Evolutionary conservation across 1,140 invertebrate genomes (phyloP).

Genomic region (Hylaeus volcanicus): DNA sequence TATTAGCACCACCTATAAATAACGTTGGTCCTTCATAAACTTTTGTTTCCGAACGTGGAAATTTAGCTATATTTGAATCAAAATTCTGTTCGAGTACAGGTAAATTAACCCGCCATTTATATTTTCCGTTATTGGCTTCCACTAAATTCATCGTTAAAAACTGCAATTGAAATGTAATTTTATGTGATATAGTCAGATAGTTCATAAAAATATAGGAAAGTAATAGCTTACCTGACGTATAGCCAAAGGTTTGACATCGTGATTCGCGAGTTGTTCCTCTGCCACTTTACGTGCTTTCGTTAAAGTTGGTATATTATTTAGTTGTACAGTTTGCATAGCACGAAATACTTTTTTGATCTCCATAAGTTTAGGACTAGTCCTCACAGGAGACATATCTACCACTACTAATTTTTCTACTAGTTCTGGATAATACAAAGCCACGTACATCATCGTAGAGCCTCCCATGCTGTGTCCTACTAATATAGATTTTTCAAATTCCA

Average conservation of each 20-base stretch:
- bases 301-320: conserved; percentile 83
- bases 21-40: conserved; percentile 86
- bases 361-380: conserved; percentile 83
- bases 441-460: conserved; percentile 90
- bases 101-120: conserved; percentile 89
- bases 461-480: conserved; percentile 96
- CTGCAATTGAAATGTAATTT: conserved; percentile 80
- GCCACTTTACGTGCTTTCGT: conserved; percentile 84
- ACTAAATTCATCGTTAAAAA: conserved; percentile 91
- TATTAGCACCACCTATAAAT: conserved; percentile 91
- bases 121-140: conserved; percentile 83
- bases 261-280: conserved; percentile 80
- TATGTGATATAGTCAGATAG: conserved; percentile 69
- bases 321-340: conserved; percentile 83
- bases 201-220: conserved; percentile 42
- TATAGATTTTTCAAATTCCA: conserved; percentile 83
- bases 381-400: conserved; percentile 91
- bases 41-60: conserved; percentile 81
- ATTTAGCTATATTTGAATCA: conserved; percentile 83
- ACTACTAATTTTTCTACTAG: conserved; percentile 90
- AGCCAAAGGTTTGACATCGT: conserved; percentile 74
- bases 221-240: conserved; percentile 78
- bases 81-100: conserved; percentile 85
- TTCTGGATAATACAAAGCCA: conserved; percentile 87
- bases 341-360: conserved; percentile 85